A percentile compares a stretch with the other conserved stretches of the same genome.
These are phyloP conservation scores for Machaerirhynchus nigripectus DNA, from an alignment of 2,113 vertebrate species.

Conservation along the genomic window DNA sequence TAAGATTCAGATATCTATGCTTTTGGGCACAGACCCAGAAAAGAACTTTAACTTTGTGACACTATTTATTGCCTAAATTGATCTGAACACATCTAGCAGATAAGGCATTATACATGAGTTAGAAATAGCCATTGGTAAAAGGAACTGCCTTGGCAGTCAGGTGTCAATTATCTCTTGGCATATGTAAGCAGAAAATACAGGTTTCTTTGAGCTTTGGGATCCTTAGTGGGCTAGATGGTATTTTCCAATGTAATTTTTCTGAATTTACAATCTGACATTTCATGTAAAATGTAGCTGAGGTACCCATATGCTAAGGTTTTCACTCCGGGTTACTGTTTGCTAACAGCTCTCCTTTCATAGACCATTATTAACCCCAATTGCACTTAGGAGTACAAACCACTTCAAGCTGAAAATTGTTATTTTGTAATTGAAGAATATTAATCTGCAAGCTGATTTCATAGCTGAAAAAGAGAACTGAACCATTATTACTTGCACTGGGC, in stretches of 20 bases:
- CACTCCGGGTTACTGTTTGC: neutral
- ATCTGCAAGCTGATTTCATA: constrained; percentile 18
- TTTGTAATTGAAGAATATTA: constrained; percentile 47
- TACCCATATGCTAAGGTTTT: neutral
- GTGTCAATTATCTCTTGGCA: neutral
- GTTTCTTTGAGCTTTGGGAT: neutral
- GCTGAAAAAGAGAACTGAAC: constrained; percentile 10
- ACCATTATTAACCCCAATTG: constrained; percentile 30
- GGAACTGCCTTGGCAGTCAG: neutral
- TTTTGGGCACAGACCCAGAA: neutral
- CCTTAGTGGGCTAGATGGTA: neutral
- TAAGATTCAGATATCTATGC: neutral
- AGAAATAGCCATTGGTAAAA: neutral
- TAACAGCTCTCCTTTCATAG: neutral
- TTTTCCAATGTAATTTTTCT: neutral
- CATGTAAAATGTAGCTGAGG: neutral
- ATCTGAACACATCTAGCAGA: neutral
- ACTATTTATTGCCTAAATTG: neutral
- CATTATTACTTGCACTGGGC: neutral
- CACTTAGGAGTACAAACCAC: neutral
- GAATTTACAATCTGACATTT: neutral
- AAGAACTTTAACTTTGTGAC: neutral
- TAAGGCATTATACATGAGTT: neutral
- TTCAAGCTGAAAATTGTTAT: constrained; percentile 25
- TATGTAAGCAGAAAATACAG: neutral